Evolutionary conservation across 37 sponge, comb jelly and placozoan species (phyloP), one percentile per base, ranked within the genome.

Genomic region (Agelas oroides): DNA sequence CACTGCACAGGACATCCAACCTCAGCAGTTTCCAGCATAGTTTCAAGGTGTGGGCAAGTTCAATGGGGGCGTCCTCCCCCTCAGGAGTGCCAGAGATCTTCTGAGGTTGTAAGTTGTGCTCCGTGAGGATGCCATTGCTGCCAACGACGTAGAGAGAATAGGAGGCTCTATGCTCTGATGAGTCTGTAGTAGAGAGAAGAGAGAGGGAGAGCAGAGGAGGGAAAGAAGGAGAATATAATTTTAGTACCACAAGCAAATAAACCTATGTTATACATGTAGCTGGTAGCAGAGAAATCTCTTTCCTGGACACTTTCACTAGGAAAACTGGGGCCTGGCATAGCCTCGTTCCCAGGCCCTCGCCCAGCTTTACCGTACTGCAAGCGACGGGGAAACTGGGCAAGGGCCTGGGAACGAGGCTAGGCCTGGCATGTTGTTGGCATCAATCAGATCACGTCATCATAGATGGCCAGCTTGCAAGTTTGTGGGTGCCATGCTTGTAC

Each of bases 1-100:
- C 8, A 12, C 46, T 46, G 6, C 46, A 3, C 46, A 46, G 8
- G 46, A 46, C 8, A 8, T 46, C 46, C 46, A 46, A 92, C 95
- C 92, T 80, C 24, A 83, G 65, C 24, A 95, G 76, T 61, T 69
- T 87, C 96, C 96, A 95, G 56, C 67, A 81, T 18, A 87, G 53
- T 28, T 90, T 75, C n/a, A 93, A 84, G 39, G 70, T 53, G 60
- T 57, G 73, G 33, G 37, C 17, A 13, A 95, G 62, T 62, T 83
- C 82, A 0, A 95, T 89, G 54, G 93, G 93, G 15, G 93, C 96
- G 65, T 92, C 96, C 21, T 85, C 90, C 33, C 89, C 89, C 16
- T 84, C 90, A 25, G 75, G 66, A 46, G 89, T 83, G 5, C 59
- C 60, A 12, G 59, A 1, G 35, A 61, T 46, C 52, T 84, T 73